A percentile compares a stretch with the other conserved stretches of the same genome.
Evolutionary conservation across 2,797 vertebrate genomes (phyloP).

Genomic region (Hafferia zeledoni): DNA sequence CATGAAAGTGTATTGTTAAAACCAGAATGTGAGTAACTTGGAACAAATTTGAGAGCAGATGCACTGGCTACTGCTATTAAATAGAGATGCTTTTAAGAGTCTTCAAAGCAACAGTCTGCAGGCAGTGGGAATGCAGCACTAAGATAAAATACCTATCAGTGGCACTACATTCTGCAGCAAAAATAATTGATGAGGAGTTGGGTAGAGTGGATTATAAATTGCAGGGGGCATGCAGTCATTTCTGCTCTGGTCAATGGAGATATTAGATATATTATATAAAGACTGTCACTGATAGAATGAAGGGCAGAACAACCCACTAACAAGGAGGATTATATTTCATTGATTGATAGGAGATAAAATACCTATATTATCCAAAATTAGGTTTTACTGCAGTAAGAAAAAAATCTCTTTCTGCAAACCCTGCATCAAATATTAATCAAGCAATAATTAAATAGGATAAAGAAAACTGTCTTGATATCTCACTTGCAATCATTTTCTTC

Average conservation of each 20-base stretch:
- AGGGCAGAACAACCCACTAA: not conserved
- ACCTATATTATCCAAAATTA: not conserved
- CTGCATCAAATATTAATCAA: conserved; percentile 30
- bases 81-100: conserved; percentile 38
- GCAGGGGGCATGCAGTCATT: conserved; percentile 23
- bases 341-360: conserved; percentile 9
- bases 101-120: conserved; percentile 64
- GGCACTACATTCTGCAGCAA: conserved; percentile 36
- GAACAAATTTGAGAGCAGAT: conserved; percentile 50
- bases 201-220: conserved; percentile 62
- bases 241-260: conserved; percentile 27
- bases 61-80: conserved; percentile 22
- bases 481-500: not conserved
- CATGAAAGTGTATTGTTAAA: not conserved
- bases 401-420: not conserved
- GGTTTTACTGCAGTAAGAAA: not conserved
- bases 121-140: conserved; percentile 65
- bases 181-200: conserved; percentile 62
- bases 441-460: conserved; percentile 17
- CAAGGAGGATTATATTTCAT: not conserved
- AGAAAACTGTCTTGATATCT: conserved; percentile 11
- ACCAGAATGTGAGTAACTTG: conserved; percentile 1
- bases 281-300: not conserved
- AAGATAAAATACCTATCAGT: conserved; percentile 71
- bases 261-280: conserved; percentile 6